These are phyloP conservation scores for Morphnarchus princeps DNA, from an alignment of 2,113 vertebrate genomes.

Conservation along the genomic window DNA sequence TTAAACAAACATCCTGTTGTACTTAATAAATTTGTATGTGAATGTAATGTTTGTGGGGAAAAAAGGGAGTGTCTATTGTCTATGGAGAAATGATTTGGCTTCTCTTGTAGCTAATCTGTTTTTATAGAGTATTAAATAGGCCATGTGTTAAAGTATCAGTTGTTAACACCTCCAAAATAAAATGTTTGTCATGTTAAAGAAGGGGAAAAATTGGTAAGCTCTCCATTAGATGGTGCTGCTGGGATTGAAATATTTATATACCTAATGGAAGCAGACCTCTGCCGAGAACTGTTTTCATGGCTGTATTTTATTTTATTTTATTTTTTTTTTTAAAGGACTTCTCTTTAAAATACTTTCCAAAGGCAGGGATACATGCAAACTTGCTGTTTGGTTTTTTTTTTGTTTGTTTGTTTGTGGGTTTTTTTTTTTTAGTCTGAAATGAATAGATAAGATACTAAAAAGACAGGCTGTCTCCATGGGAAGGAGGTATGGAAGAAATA, in stretches of 20 bases:
- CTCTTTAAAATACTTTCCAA: not conserved
- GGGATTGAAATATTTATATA: slow-evolving; percentile 49
- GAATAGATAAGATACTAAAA: not conserved
- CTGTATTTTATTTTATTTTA: not conserved
- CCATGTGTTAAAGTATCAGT: not conserved
- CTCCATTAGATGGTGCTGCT: slow-evolving; percentile 69
- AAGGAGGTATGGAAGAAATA: not conserved
- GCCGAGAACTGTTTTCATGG: not conserved
- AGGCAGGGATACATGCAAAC: not conserved
- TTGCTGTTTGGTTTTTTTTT: not conserved
- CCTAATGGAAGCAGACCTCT: not conserved
- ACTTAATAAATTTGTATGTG: not conserved
- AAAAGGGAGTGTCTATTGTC: not conserved
- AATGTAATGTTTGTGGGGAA: not conserved
- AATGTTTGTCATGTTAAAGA: slow-evolving; percentile 9
- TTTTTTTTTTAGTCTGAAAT: not conserved
- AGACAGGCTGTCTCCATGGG: not conserved
- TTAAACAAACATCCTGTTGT: not conserved
- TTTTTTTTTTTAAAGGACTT: not conserved
- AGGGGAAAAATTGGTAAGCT: not conserved
- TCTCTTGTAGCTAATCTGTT: not conserved
- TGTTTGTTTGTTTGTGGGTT: too few relatives aligned
- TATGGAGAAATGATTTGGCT: not conserved
- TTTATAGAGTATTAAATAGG: slow-evolving; percentile 1
- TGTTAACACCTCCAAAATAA: slow-evolving; percentile 27